Evolutionary conservation across 1,140 invertebrate species (phyloP).

Genomic region (Anastatus disparis): DNA sequence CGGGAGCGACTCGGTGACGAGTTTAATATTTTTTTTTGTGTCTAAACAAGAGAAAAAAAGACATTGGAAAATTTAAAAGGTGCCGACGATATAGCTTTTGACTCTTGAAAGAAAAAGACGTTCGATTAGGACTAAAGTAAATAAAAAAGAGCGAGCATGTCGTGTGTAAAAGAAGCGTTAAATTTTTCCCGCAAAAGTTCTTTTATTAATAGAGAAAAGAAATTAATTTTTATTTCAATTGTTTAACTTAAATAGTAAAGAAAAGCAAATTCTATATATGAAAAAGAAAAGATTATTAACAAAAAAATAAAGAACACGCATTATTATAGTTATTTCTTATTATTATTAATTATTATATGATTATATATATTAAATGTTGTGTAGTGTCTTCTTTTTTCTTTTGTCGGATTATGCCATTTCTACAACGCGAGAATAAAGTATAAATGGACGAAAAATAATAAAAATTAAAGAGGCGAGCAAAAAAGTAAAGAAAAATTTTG

Average conservation of each 20-base stretch:
- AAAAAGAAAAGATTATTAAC: too few relatives aligned
- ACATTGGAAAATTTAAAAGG: not conserved
- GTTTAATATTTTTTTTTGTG: constrained; percentile 16
- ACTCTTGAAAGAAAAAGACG: not conserved
- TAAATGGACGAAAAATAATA: constrained; percentile 35
- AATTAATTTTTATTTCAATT: constrained; percentile 24
- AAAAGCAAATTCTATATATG: constrained; percentile 39
- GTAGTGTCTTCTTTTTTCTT: constrained; percentile 55
- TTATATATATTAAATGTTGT: constrained; percentile 64
- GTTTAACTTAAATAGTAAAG: constrained; percentile 19
- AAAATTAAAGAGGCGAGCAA: constrained; percentile 28
- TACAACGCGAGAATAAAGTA: constrained; percentile 32
- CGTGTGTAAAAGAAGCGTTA: not conserved
- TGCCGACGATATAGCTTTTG: constrained; percentile 21
- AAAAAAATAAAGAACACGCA: too few relatives aligned
- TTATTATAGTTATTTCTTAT: constrained; percentile 46
- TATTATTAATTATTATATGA: constrained; percentile 49
- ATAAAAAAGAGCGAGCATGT: not conserved
- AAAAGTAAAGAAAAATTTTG: constrained; percentile 31
- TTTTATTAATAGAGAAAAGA: constrained; percentile 7
- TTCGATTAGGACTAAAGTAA: not conserved
- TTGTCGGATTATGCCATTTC: constrained; percentile 45
- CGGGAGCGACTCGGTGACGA: constrained; percentile 17
- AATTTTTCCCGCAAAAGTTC: constrained; percentile 1
- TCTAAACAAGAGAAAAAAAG: not conserved